phyloP scores from a whole-genome alignment of 2,113 vertebrate species.

The Entosphenus tridentatus region DNA sequence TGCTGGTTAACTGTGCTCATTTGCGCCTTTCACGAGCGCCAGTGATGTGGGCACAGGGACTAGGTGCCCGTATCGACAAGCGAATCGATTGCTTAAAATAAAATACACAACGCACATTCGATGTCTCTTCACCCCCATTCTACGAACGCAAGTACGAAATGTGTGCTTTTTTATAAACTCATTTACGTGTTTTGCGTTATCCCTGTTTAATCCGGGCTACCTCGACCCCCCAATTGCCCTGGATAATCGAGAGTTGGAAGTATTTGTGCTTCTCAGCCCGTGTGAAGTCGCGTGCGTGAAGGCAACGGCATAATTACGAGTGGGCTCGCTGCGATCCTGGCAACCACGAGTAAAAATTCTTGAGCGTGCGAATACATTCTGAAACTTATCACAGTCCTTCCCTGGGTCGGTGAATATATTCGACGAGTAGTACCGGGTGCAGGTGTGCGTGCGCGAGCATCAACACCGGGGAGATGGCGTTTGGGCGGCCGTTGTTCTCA shows the following conservation, averaged over 20 bases:
- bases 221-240: too few relatives aligned
- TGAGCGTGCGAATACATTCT: background rate
- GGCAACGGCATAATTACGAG: background rate
- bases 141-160: background rate
- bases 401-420: too few relatives aligned
- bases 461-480: background rate
- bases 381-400: too few relatives aligned
- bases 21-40: too few relatives aligned
- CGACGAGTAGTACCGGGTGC: background rate
- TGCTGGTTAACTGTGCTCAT: too few relatives aligned
- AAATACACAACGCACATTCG: too few relatives aligned
- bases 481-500: background rate
- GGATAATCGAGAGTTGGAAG: background rate
- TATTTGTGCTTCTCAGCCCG: background rate
- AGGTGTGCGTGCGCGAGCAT: background rate
- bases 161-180: background rate
- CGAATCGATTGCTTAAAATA: too few relatives aligned
- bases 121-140: background rate
- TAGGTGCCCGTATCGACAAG: too few relatives aligned
- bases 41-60: too few relatives aligned
- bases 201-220: too few relatives aligned
- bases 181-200: background rate
- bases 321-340: background rate
- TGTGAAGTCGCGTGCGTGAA: background rate
- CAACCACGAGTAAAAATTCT: background rate